phyloP scores from a whole-genome alignment of 2,113 vertebrate species.

The Bos indicus region DNA sequence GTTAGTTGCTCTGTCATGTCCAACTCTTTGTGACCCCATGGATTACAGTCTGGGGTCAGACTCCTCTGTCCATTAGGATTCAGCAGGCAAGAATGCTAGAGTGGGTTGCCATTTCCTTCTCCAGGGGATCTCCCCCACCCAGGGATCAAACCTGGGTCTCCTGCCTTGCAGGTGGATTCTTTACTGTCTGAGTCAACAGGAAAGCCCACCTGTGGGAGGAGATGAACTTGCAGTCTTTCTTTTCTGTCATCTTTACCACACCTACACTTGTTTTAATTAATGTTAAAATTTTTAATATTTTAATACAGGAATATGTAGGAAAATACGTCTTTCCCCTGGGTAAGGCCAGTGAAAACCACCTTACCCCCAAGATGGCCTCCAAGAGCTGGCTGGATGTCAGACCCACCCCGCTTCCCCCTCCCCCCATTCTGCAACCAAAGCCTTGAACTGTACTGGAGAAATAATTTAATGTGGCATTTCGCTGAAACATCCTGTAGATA shows the following conservation, averaged over 20 bases:
- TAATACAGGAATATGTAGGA: not conserved
- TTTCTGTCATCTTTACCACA: not conserved
- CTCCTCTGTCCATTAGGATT: not conserved
- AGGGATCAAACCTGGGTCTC: not conserved
- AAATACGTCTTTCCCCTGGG: not conserved
- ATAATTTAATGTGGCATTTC: constrained; percentile 50
- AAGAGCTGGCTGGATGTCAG: not conserved
- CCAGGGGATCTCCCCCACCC: not conserved
- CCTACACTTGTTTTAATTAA: not conserved
- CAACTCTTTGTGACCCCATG: not conserved
- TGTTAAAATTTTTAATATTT: not conserved
- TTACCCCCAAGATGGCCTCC: not conserved
- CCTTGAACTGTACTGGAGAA: not conserved
- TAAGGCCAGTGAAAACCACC: not conserved
- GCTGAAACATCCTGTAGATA: constrained; percentile 60
- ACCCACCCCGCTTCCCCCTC: not conserved
- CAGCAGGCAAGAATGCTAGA: not conserved
- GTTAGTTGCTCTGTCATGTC: not conserved
- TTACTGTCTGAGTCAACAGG: not conserved
- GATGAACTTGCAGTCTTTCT: not conserved
- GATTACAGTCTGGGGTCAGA: not conserved
- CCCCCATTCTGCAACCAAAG: not conserved
- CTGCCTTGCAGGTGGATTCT: not conserved
- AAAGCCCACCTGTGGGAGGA: not conserved
- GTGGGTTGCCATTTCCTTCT: not conserved